Conservation (phyloP, 37 sponge, comb jelly and placozoan genomes). For the Chondrosia reniformis region DNA sequence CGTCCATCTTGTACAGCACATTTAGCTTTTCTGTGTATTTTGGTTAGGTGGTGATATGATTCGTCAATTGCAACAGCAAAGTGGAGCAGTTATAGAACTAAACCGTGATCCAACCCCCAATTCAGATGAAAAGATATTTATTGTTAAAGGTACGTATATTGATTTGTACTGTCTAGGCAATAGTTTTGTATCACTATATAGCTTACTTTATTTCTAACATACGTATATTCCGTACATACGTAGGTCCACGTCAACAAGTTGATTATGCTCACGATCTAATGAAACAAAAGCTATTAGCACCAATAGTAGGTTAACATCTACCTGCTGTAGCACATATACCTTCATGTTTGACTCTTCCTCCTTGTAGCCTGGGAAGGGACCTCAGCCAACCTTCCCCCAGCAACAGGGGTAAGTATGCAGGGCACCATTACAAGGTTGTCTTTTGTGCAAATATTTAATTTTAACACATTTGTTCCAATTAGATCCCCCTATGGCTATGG, state of each 20-base stretch:
- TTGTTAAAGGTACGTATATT: conserved; percentile 69
- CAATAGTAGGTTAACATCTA: background rate
- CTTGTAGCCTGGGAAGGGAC: too few relatives aligned
- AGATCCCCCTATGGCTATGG: too few relatives aligned
- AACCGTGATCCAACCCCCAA: conserved; percentile 66
- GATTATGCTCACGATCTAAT: conserved; percentile 55
- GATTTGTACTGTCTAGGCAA: background rate
- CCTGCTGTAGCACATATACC: too few relatives aligned
- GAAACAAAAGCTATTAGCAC: conserved; percentile 37
- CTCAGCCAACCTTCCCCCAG: too few relatives aligned
- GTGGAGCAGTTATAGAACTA: conserved; percentile 94
- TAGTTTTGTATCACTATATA: background rate
- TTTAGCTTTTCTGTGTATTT: background rate
- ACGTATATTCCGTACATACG: background rate
- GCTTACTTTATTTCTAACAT: background rate
- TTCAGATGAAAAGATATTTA: conserved; percentile 79
- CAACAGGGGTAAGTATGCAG: too few relatives aligned
- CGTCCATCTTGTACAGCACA: background rate
- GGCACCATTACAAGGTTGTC: too few relatives aligned
- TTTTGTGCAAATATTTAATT: too few relatives aligned
- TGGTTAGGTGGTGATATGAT: conserved; percentile 94
- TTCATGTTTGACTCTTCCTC: too few relatives aligned
- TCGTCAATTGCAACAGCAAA: conserved; percentile 82
- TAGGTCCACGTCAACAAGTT: conserved; percentile 32
- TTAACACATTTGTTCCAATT: too few relatives aligned